Base-by-base conservation (phyloP, 2,888 invertebrate genomes). In the Miltochrista miniata region DNA sequence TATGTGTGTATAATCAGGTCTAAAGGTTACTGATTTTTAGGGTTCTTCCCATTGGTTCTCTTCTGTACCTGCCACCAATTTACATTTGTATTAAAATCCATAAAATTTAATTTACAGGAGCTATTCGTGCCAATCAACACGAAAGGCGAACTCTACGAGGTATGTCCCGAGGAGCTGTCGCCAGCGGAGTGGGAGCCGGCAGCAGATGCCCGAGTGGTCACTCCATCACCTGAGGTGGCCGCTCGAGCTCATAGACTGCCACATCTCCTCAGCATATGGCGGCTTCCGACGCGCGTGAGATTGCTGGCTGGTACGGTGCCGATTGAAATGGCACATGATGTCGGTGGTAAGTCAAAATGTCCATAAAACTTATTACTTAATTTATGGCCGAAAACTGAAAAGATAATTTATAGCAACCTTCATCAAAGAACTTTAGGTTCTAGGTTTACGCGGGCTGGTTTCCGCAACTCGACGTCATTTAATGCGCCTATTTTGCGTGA, bases 41-140 rank as follows among this genome's bases (percentile, higher is more conserved):
- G n/a, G n/a, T n/a, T n/a, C n/a, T n/a, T n/a, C n/a, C n/a, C n/a
- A n/a, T n/a, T n/a, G n/a, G n/a, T n/a, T n/a, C n/a, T n/a, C n/a
- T n/a, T n/a, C n/a, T n/a, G n/a, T n/a, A n/a, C n/a, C n/a, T n/a
- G n/a, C n/a, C n/a, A n/a, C n/a, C n/a, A n/a, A n/a, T n/a, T n/a
- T n/a, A n/a, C n/a, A n/a, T n/a, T n/a, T n/a, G n/a, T n/a, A n/a
- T n/a, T n/a, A n/a, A n/a, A n/a, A n/a, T n/a, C n/a, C n/a, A n/a
- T n/a, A n/a, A n/a, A n/a, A 58, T 72, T 42, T 49, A 33, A 89
- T n/a, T 92, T 63, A 7, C 93, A 93, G 93, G 93, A 94, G 79
- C 89, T 95, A 64, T 96, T 95, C 83, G 94, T 95, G 64, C 95
- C 96, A 24, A 92, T 96, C 73, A 93, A 95, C 69, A 94, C 95